These are phyloP conservation scores for Mola mola DNA, from an alignment of 2,113 vertebrate species.

Conservation along the genomic window DNA sequence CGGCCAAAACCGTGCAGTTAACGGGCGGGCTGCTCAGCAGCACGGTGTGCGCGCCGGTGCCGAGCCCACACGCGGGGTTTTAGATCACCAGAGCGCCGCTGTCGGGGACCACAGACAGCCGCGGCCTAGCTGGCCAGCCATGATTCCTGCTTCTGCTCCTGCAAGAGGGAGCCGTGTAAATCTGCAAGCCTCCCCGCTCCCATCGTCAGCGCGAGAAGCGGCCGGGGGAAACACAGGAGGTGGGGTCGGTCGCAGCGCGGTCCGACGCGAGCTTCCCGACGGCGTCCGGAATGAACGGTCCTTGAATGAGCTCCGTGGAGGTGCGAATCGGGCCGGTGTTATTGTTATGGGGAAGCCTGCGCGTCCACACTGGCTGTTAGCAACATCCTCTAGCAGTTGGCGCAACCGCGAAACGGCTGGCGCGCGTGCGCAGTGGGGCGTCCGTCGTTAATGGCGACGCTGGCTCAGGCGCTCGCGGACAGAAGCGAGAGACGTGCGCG, in stretches of 20 bases:
- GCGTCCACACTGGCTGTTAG: conserved; percentile 76
- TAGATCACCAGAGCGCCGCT: conserved; percentile 13
- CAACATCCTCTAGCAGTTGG: conserved; percentile 81
- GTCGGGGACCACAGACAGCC: conserved; percentile 29
- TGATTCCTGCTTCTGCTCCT: conserved; percentile 78
- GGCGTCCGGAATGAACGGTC: conserved; percentile 25
- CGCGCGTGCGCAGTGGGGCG: conserved; percentile 72
- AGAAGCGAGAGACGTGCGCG: too few relatives aligned
- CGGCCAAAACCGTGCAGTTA: neutral
- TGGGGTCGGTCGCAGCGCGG: neutral
- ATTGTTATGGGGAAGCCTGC: conserved; percentile 80
- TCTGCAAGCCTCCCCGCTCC: conserved; percentile 71
- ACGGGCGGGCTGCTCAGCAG: neutral
- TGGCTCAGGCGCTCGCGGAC: neutral
- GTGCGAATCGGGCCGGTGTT: conserved; percentile 69
- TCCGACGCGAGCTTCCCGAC: conserved; percentile 26
- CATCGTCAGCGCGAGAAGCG: conserved; percentile 67
- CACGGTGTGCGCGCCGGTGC: neutral
- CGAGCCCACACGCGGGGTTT: conserved; percentile 8
- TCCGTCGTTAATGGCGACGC: conserved; percentile 24
- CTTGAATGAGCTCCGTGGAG: conserved; percentile 19
- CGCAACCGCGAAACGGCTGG: conserved; percentile 76
- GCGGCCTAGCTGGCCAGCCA: conserved; percentile 82
- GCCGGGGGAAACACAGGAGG: conserved; percentile 2
- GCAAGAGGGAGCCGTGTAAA: conserved; percentile 74